Evolutionary conservation across 2,797 vertebrate species (phyloP), one percentile per base, ranked within the genome.

Genomic region (Lagodon rhomboides): DNA sequence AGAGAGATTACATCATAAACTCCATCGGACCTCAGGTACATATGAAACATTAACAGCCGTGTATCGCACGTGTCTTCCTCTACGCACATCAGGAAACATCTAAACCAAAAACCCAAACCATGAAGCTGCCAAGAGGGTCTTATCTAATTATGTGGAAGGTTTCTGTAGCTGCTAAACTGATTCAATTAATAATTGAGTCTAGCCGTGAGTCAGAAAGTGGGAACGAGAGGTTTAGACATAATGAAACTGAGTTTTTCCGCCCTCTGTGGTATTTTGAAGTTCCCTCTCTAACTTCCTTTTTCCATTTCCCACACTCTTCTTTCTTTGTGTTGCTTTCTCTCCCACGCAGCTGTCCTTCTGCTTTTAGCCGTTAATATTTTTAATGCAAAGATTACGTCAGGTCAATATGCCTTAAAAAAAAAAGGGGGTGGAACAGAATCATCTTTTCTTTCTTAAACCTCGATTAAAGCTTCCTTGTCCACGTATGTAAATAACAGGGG

Each of bases 1-100:
- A 98, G 91, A 94, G 73, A 89, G 91, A 95, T 63, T 95, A 97
- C 92, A 96, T 97, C 50, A 4, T 91, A 30, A 84, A 54, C 12
- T 92, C 94, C 0, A 82, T 96, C 22, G 95, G 95, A 46, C 66
- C 93, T 25, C 95, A 97, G 96, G 97, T 97, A 82, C 11, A 8
- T 11, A 10, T 58, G 2, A 69, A 71, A 49, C 50, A 13, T 43
- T 49, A 16, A 41, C 58, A 9, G 7, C 6, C 1, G 12, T 46
- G 34, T 34, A 34, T 8, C 7, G 34, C 34, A 38, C 34, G 34
- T 27, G 7, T 47, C n/a, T 67, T 18, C 2, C 27, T 25, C 1
- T 20, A 27, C 30, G 1, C 9, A 9, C 8, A 38, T 11, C 38
- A 50, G 8, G 6, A 50, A 34, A n/a, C 25, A 50, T 38, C 38